Conservation (phyloP, 2,797 vertebrate genomes). For the Oreonectes daqikongensis region DNA sequence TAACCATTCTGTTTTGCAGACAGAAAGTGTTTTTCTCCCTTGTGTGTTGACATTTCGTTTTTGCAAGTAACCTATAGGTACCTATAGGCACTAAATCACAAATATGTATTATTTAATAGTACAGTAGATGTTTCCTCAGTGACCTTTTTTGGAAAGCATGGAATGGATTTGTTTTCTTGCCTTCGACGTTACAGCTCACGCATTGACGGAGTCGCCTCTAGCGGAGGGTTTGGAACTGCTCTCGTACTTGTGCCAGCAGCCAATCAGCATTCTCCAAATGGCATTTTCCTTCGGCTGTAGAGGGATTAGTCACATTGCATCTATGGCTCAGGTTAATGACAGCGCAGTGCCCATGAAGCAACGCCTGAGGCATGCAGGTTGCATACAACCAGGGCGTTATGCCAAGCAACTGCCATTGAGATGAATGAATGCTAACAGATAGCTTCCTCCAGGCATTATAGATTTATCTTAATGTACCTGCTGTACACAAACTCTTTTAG, state of each 20-base stretch:
- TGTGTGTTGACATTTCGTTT: background rate
- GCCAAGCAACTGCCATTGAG: background rate
- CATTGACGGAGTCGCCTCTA: background rate
- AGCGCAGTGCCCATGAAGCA: background rate
- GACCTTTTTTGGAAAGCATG: background rate
- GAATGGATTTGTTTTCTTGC: background rate
- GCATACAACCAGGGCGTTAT: background rate
- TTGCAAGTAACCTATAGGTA: background rate
- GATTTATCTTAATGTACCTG: background rate
- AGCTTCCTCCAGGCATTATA: background rate
- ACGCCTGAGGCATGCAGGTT: background rate
- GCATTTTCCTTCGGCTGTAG: background rate
- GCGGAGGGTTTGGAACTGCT: background rate
- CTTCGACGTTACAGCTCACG: background rate
- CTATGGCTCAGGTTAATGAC: slow-evolving; percentile 5
- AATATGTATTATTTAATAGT: background rate
- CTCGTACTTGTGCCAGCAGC: background rate
- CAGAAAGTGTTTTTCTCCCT: background rate
- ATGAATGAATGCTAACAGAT: background rate
- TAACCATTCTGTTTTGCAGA: background rate
- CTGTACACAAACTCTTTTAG: no score
- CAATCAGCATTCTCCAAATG: background rate
- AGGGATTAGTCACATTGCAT: background rate
- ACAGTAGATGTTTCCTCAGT: background rate
- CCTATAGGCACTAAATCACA: background rate